phyloP scores from a whole-genome alignment of 2,797 vertebrate species.

The Okamejei kenojei region DNA sequence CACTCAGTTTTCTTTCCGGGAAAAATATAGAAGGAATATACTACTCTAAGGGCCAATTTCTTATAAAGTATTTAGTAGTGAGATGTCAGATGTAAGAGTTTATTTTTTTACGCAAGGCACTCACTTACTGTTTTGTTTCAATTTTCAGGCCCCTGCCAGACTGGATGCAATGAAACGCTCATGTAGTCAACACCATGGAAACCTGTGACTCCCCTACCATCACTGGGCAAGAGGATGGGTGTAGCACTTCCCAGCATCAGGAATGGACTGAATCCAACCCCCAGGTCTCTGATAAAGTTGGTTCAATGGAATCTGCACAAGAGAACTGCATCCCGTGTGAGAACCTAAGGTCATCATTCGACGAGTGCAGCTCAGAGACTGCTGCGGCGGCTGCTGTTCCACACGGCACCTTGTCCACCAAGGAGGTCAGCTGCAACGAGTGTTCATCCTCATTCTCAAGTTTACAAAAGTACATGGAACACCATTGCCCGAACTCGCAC shows the following conservation, averaged over 20 bases:
- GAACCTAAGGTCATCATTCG: conserved; percentile 61
- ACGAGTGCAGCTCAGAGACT: conserved; percentile 56
- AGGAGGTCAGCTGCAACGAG: conserved; percentile 65
- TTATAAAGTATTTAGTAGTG: background rate
- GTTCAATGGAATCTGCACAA: conserved; percentile 59
- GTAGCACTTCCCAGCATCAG: conserved; percentile 79
- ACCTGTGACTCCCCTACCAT: conserved; percentile 99
- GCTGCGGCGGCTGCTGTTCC: conserved; percentile 45
- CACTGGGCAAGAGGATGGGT: conserved; percentile 99
- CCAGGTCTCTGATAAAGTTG: conserved; percentile 67
- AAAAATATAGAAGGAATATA: conserved; percentile 6
- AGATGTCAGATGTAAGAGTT: background rate
- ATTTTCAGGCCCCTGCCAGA: conserved; percentile 68
- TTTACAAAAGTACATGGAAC: conserved; percentile 90
- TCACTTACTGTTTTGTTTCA: conserved; percentile 45
- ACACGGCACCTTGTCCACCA: conserved; percentile 52
- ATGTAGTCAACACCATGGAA: conserved; percentile 98
- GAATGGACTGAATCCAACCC: conserved; percentile 74
- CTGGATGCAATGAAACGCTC: conserved; percentile 98
- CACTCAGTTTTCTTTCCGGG: background rate
- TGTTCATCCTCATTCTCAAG: conserved; percentile 63
- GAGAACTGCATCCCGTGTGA: conserved; percentile 62
- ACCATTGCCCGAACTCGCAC: conserved; percentile 78
- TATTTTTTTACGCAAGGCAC: conserved; percentile 49
- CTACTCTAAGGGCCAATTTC: background rate